Evolutionary conservation across 2,113 vertebrate species (phyloP).

Genomic region (Otolemur garnettii): DNA sequence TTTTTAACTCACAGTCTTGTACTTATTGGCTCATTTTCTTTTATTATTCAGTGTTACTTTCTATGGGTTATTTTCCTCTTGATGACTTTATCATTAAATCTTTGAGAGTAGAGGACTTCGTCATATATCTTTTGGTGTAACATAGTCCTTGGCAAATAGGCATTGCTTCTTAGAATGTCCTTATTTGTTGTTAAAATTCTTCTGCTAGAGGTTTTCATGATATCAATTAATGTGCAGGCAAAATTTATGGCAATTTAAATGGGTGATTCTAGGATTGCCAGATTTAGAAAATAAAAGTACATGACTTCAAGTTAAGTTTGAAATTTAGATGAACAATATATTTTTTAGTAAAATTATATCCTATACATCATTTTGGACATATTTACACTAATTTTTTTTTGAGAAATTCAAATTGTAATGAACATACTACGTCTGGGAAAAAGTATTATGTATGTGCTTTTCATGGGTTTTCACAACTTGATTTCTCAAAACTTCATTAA

Average conservation of each 20-base stretch:
- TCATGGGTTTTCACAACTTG: background rate
- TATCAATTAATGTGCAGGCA: background rate
- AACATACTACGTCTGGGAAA: background rate
- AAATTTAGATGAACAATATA: background rate
- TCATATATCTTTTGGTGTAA: background rate
- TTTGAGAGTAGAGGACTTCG: background rate
- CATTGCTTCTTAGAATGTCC: background rate
- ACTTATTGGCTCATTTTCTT: background rate
- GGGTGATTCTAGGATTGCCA: background rate
- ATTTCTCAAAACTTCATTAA: slow-evolving; percentile 13
- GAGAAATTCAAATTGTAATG: background rate
- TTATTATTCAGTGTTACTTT: background rate
- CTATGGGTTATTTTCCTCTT: background rate
- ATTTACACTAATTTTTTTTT: background rate
- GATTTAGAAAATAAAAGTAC: background rate
- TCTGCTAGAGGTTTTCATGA: background rate
- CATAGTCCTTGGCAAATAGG: background rate
- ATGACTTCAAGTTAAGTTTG: background rate
- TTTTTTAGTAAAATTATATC: background rate
- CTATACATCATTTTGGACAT: background rate
- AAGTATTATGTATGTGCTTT: background rate
- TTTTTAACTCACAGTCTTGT: background rate
- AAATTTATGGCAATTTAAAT: background rate
- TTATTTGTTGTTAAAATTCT: background rate
- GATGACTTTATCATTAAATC: background rate